Percentiles rank a stretch among this genome's conserved stretches.
These are phyloP conservation scores for Hesperophylax magnus DNA, from an alignment of 1,140 invertebrate species.

Conservation along the genomic window DNA sequence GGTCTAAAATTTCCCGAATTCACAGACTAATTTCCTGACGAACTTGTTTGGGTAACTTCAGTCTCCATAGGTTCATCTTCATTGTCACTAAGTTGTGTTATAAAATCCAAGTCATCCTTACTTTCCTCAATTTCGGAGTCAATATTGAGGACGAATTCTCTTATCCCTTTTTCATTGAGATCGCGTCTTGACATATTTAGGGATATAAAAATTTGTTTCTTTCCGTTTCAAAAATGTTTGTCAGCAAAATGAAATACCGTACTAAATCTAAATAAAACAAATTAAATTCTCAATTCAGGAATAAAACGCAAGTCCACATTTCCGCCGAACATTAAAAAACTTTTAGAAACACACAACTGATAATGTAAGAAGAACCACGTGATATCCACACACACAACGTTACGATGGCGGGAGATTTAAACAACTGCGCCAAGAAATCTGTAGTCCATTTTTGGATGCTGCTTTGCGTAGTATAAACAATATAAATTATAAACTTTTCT, in stretches of 20 bases:
- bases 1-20: slow-evolving; percentile 17
- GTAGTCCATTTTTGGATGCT: no score
- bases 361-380: not conserved
- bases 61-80: no score
- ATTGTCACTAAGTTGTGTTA: slow-evolving; percentile 7
- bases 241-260: not conserved
- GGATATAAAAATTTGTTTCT: slow-evolving; percentile 6
- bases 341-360: not conserved
- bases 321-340: not conserved
- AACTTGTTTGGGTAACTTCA: slow-evolving; percentile 1
- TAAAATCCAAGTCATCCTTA: slow-evolving; percentile 16
- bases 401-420: no score
- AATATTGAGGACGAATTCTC: no score
- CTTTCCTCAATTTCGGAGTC: slow-evolving; percentile 24
- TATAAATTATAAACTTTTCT: not conserved
- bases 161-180: no score
- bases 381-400: slow-evolving; percentile 1
- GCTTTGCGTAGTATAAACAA: no score
- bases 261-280: no score
- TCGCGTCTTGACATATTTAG: slow-evolving; percentile 18
- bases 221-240: not conserved
- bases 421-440: no score
- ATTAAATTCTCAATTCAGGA: not conserved
- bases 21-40: slow-evolving; percentile 11
- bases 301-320: slow-evolving; percentile 10